Conservation (phyloP, 2,113 vertebrate genomes). For the Istiophorus platypterus region DNA sequence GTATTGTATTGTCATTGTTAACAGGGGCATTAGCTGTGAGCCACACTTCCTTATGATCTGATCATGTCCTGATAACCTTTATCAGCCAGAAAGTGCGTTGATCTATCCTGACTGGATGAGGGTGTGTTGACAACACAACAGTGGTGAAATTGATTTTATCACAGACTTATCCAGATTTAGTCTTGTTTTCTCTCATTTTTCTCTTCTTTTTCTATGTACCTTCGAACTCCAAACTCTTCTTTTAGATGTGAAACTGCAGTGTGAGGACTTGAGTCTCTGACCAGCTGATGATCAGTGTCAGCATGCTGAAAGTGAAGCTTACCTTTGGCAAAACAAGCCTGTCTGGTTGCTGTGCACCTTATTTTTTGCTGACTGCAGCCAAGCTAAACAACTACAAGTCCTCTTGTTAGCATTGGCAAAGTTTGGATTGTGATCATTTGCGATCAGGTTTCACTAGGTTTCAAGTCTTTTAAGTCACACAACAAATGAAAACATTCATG, state of each 20-base stretch:
- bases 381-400: neutral
- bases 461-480: neutral
- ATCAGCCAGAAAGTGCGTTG: neutral
- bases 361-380: conserved; percentile 26
- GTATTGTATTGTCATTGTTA: conserved; percentile 25
- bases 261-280: conserved; percentile 24
- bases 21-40: neutral
- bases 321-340: conserved; percentile 60
- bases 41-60: conserved; percentile 27
- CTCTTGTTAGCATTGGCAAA: neutral
- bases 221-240: neutral
- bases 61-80: conserved; percentile 19
- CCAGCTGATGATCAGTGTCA: conserved; percentile 25
- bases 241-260: neutral
- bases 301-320: conserved; percentile 33
- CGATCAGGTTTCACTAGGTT: conserved; percentile 36
- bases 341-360: conserved; percentile 46
- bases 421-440: conserved; percentile 21
- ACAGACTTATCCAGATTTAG: neutral
- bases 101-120: neutral
- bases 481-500: neutral
- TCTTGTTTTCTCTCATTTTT: neutral
- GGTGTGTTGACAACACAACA: neutral
- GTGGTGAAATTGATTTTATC: neutral
- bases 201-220: neutral